Evolutionary conservation across 2,888 invertebrate species (phyloP), one percentile per base, ranked within the genome.

Genomic region (Drosophila merina): DNA sequence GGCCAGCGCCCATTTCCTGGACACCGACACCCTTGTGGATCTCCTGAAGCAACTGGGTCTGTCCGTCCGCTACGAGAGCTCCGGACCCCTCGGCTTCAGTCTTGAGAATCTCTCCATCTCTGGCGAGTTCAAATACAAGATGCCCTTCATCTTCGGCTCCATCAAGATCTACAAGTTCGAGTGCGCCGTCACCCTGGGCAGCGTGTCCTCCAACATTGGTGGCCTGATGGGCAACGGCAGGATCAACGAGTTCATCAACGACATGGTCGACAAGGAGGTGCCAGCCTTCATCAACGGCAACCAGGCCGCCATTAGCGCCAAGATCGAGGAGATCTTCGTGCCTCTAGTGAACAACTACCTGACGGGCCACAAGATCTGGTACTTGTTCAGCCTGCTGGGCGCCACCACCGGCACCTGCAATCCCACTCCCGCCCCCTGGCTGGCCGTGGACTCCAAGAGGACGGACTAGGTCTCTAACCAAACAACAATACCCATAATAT

Each of bases 71-170:
- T 91, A 89, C 57, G 83, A 89, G 56, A 89, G 89, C 31, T 28
- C 67, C 2, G 91, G 90, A 2, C 88, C 87, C 8, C 30, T 91
- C 50, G 73, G 86, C 51, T 82, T 91, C 10, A 36, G 77, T 3
- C 63, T 91, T 52, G 68, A 88, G 12, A 75, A 90, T 72, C 79
- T 91, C 0, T 80, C 76, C 3, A 59, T 91, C 9, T 49, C 84
- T 51, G 91, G 91, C 3, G 71, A 82, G 38, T 90, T 91, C 75
- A 90, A 90, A 55, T 91, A 91, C 60, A 91, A 86, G 74, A 83
- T 89, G 81, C 90, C 90, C 42, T 60, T 87, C 44, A 51, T 91
- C 6, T 88, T 82, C 26, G 90, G 91, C 26, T 89, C 89, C 31
- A 83, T 89, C 30, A 88, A 86, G 75, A 90, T 91, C 56, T 90